Percentiles rank a stretch among this genome's conserved stretches.
Conservation (phyloP, 2,113 vertebrate genomes). For the Probosciger aterrimus region DNA sequence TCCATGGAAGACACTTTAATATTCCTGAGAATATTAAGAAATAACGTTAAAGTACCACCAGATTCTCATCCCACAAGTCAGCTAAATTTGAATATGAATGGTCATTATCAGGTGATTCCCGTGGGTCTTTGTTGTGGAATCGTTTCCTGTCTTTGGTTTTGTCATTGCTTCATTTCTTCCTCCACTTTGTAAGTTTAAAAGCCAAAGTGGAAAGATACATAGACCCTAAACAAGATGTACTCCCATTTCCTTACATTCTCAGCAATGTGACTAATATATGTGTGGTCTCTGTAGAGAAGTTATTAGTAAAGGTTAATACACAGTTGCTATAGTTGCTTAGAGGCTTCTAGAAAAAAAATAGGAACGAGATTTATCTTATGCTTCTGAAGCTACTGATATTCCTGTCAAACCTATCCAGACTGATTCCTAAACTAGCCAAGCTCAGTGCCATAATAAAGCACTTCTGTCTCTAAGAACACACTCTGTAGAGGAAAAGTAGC, state of each 20-base stretch:
- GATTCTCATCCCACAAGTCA: not conserved
- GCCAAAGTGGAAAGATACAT: not conserved
- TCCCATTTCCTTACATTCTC: not conserved
- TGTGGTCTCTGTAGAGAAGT: not conserved
- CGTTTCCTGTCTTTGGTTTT: not conserved
- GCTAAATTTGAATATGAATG: not conserved
- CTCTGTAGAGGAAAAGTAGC: not conserved
- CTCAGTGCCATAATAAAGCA: not conserved
- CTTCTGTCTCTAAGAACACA: not conserved
- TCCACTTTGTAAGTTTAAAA: not conserved
- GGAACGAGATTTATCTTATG: not conserved
- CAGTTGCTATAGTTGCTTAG: not conserved
- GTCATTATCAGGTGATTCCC: not conserved
- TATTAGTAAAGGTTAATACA: not conserved
- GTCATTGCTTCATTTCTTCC: not conserved
- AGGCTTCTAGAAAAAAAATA: not conserved
- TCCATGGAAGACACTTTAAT: not conserved
- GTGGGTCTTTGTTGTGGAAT: not conserved
- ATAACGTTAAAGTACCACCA: not conserved
- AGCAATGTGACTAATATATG: not conserved
- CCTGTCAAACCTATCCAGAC: not conserved
- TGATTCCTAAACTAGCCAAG: not conserved
- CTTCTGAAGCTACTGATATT: not conserved
- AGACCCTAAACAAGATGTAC: not conserved
- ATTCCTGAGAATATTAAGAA: not conserved